These are phyloP conservation scores for Heliconius ismenius DNA, from an alignment of 2,888 invertebrate species.

Conservation along the genomic window DNA sequence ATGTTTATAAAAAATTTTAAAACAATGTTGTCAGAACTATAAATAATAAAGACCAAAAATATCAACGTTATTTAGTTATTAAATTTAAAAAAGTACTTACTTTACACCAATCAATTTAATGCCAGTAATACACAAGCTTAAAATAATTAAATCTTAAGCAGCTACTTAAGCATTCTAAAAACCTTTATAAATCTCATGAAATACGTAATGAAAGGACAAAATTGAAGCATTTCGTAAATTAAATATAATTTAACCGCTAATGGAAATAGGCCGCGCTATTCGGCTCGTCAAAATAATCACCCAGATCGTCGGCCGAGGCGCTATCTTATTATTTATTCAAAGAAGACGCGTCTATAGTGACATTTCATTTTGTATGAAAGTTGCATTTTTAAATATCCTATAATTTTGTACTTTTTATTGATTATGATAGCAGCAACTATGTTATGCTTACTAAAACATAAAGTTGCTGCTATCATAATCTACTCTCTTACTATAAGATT, in stretches of 20 bases:
- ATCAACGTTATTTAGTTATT: neutral
- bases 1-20: no score
- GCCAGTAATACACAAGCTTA: neutral
- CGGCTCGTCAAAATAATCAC: conserved; percentile 44
- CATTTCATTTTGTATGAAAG: conserved; percentile 23
- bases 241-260: conserved; percentile 19
- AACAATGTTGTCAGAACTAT: no score
- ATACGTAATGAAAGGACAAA: conserved; percentile 10
- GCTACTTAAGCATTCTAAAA: neutral
- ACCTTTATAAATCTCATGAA: neutral
- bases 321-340: conserved; percentile 59
- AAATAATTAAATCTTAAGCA: neutral
- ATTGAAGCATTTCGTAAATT: conserved; percentile 9
- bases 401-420: neutral
- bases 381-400: conserved; percentile 19
- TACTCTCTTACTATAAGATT: no score
- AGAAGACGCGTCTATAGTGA: conserved; percentile 36
- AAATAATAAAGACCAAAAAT: no score
- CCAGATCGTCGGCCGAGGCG: conserved; percentile 52
- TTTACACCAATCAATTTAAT: neutral
- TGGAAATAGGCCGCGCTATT: conserved; percentile 31
- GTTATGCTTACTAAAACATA: no score
- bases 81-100: neutral
- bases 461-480: no score
- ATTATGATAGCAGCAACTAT: no score